Conservation (phyloP, 1,140 invertebrate genomes). For the Ladona fulva region DNA sequence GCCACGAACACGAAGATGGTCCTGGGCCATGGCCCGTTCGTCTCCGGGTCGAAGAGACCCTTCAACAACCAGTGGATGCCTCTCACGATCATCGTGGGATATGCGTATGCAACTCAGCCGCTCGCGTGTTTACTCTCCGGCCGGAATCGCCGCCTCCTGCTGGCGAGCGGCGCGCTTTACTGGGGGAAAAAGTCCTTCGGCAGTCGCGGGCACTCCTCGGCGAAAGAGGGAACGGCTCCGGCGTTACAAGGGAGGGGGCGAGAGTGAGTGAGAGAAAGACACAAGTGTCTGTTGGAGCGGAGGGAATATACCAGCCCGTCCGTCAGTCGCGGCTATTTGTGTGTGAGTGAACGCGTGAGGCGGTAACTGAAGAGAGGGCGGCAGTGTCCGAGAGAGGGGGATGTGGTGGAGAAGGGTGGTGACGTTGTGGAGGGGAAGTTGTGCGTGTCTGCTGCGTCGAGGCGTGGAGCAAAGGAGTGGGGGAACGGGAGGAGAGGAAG, state of each 20-base stretch:
- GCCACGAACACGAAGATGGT: conserved; percentile 43
- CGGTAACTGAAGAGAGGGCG: not conserved
- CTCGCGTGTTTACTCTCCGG: too few relatives aligned
- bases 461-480: not conserved
- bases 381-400: not conserved
- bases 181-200: too few relatives aligned
- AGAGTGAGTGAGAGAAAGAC: not conserved
- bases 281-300: not conserved
- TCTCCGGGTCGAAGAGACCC: not conserved
- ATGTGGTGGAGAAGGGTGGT: not conserved
- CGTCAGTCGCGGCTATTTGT: conserved; percentile 1
- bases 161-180: too few relatives aligned
- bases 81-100: not conserved
- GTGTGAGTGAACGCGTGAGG: not conserved
- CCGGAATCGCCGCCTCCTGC: too few relatives aligned
- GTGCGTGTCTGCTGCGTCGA: not conserved
- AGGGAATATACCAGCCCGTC: not conserved
- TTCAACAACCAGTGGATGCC: not conserved
- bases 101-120: too few relatives aligned
- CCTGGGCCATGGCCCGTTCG: not conserved
- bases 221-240: not conserved
- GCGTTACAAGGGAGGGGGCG: too few relatives aligned
- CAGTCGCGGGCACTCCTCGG: too few relatives aligned
- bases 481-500: not conserved
- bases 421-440: not conserved